These are phyloP conservation scores for Sander lucioperca DNA, from an alignment of 2,113 vertebrate genomes.

Conservation along the genomic window DNA sequence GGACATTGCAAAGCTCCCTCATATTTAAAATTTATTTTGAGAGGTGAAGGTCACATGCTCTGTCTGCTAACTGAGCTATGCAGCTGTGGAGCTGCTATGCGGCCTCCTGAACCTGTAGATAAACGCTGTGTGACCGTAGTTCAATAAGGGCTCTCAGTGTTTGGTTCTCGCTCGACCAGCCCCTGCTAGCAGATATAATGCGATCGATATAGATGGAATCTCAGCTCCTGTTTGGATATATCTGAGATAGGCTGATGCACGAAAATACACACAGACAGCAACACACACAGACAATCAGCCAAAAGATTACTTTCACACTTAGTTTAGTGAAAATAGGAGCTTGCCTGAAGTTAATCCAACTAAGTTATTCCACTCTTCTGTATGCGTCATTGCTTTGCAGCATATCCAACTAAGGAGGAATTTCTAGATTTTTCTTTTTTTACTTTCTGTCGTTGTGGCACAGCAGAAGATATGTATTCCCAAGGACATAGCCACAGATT, in stretches of 20 bases:
- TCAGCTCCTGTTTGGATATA: conserved; percentile 18
- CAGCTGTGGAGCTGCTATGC: conserved; percentile 6
- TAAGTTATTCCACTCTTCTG: conserved; percentile 24
- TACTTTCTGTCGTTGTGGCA: conserved; percentile 26
- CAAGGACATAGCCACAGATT: conserved; percentile 20
- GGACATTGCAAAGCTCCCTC: conserved; percentile 17
- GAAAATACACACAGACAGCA: background rate
- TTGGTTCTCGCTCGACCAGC: background rate
- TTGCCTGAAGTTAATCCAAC: conserved; percentile 46
- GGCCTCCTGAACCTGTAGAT: conserved; percentile 35
- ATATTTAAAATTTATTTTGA: conserved; percentile 27
- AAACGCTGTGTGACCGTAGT: conserved; percentile 31
- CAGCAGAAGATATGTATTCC: conserved; percentile 28
- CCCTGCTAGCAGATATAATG: conserved; percentile 30
- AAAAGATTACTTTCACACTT: conserved; percentile 30
- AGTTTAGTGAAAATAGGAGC: background rate
- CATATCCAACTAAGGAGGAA: conserved; percentile 29
- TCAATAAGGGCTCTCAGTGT: conserved; percentile 35
- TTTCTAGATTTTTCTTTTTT: conserved; percentile 9
- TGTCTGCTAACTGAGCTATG: conserved; percentile 14
- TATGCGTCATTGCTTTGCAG: conserved; percentile 31
- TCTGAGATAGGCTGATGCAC: conserved; percentile 1
- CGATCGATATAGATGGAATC: conserved; percentile 51
- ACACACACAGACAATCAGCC: background rate
- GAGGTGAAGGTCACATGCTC: conserved; percentile 37